Evolutionary conservation across 2,888 invertebrate genomes (phyloP).

Genomic region (Synergus gifuensis): DNA sequence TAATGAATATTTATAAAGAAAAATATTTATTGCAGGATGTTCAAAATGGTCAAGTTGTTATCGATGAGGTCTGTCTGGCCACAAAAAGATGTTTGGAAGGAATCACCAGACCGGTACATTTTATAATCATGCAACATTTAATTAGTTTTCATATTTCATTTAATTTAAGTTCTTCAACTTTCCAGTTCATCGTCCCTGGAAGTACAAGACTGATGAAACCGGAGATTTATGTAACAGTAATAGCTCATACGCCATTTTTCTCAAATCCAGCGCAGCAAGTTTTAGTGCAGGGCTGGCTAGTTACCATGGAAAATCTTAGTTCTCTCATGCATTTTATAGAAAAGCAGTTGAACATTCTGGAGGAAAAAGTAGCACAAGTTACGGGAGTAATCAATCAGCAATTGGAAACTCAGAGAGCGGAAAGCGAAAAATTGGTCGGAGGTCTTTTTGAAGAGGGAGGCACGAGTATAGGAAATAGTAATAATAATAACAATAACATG

Average conservation of each 20-base stretch:
- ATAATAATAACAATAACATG: constrained; percentile 67
- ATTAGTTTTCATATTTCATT: neutral
- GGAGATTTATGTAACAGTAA: constrained; percentile 85
- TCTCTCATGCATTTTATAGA: constrained; percentile 81
- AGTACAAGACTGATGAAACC: constrained; percentile 82
- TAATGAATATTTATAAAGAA: neutral
- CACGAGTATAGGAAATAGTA: constrained; percentile 73
- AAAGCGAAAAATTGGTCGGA: constrained; percentile 80
- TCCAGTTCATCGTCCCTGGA: constrained; percentile 85
- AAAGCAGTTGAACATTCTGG: constrained; percentile 81
- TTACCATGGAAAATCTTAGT: constrained; percentile 81
- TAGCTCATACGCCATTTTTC: constrained; percentile 88
- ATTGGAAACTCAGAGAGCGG: constrained; percentile 79
- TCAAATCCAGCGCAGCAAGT: constrained; percentile 86
- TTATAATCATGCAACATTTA: constrained; percentile 11
- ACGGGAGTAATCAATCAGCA: constrained; percentile 80
- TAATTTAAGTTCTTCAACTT: constrained; percentile 39
- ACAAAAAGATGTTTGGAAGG: constrained; percentile 80
- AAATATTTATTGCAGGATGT: constrained; percentile 77
- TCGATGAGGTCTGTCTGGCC: constrained; percentile 81
- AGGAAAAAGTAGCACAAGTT: constrained; percentile 81
- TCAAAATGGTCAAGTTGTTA: constrained; percentile 81
- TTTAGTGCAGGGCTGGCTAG: constrained; percentile 84
- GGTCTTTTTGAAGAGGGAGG: constrained; percentile 79
- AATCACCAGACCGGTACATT: constrained; percentile 80